Evolutionary conservation across 2,113 vertebrate species (phyloP).

Genomic region (Urocynchramus pylzowi): DNA sequence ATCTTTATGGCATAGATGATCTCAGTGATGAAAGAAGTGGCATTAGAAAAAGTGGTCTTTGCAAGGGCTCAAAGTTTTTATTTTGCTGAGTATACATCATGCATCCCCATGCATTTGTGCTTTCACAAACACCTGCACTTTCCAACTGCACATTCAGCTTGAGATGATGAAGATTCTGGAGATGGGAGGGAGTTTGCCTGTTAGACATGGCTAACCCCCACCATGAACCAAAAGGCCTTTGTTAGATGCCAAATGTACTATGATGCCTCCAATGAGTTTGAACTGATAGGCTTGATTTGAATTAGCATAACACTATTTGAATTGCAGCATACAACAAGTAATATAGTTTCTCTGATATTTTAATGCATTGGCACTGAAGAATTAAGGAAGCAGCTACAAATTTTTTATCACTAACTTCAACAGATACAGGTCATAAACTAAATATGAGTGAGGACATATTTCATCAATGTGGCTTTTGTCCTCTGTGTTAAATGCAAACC

Average conservation of each 20-base stretch:
- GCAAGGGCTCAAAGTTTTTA: neutral
- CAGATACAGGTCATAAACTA: neutral
- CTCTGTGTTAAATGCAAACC: neutral
- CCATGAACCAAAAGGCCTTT: neutral
- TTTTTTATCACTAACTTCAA: neutral
- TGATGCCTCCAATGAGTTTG: neutral
- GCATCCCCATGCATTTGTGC: neutral
- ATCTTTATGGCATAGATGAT: neutral
- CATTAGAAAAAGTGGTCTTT: neutral
- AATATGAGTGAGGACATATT: neutral
- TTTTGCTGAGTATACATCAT: neutral
- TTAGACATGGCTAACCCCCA: neutral
- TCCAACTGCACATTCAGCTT: neutral
- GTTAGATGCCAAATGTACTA: neutral
- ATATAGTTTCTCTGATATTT: neutral
- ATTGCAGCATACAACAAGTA: neutral
- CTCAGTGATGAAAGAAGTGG: neutral
- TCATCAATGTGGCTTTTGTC: neutral
- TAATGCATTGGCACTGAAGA: neutral
- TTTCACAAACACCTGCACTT: neutral
- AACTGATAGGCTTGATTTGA: neutral
- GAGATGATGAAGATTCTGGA: neutral
- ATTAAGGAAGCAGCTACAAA: neutral
- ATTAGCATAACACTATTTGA: neutral
- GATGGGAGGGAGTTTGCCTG: neutral